Evolutionary conservation across 1,140 invertebrate genomes (phyloP), one percentile per base, ranked within the genome.

Genomic region (Drosophila trapezifrons): DNA sequence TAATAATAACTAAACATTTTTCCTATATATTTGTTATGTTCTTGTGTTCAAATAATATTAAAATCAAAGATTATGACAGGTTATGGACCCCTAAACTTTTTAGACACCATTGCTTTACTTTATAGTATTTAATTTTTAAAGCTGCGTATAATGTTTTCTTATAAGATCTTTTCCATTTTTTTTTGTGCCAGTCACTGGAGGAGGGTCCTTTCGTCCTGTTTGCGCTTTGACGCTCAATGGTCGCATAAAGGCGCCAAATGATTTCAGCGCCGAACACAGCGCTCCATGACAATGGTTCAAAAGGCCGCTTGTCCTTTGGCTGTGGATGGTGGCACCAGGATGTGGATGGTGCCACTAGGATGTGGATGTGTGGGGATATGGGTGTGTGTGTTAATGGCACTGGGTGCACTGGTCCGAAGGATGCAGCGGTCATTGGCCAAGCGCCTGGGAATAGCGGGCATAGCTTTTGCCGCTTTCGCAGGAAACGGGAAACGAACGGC

Each of bases 391-490:
- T 10, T 57, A 57, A 70, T 45, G 29, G 51, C 27, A 54, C 17
- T 8, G 25, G 37, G 32, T 40, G 32, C 49, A 35, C 15, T n/a
- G 22, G 40, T n/a, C 49, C 42, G 27, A 32, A 46, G 73, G 70
- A 43, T 76, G 72, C 73, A 76, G 17, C 27, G 62, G 54, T 38
- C 70, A 73, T 43, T 51, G 69, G 60, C 51, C 60, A 76, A 45
- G 32, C 46, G 52, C 40, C 32, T 47, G 38, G 51, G 52, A 43
- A 57, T 43, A 54, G 62, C 40, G 51, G 51, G 13, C 49, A 35
- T 35, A 15, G 49, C 42, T 40, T 32, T 7, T 25, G 35, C 49
- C 56, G 32, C 22, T 54, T 10, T 54, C 51, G 5, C 18, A 20
- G 63, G 18, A 45, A 69, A 35, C 20, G 47, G 32, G 32, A 47